Conservation (phyloP, 2,113 vertebrate species). For the Etheostoma spectabile region DNA sequence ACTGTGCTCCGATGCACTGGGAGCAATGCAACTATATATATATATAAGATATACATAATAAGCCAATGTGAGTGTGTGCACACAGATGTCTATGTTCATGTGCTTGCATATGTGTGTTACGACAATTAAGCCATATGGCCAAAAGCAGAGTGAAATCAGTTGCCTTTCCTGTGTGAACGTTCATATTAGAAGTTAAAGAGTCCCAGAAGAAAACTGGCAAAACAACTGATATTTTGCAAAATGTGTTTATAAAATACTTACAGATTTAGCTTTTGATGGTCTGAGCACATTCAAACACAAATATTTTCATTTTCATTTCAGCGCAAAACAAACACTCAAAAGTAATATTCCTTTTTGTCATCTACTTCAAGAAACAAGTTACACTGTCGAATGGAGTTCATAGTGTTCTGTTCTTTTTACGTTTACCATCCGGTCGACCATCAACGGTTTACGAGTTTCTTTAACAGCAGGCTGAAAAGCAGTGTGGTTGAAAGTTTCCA, state of each 20-base stretch:
- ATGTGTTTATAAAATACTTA: not conserved
- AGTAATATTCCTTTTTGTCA: not conserved
- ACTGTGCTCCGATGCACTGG: not conserved
- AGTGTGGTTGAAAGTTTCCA: not conserved
- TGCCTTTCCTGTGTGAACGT: not conserved
- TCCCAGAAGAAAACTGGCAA: not conserved
- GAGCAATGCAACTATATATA: slow-evolving; percentile 16
- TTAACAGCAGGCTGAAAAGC: not conserved
- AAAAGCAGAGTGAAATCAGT: not conserved
- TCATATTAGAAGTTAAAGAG: slow-evolving; percentile 23
- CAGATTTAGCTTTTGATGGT: not conserved
- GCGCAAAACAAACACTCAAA: not conserved
- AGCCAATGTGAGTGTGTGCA: not conserved
- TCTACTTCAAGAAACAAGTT: not conserved
- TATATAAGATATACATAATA: not conserved
- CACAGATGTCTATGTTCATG: not conserved
- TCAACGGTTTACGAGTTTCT: no score
- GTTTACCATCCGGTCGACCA: no score
- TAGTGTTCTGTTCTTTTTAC: not conserved
- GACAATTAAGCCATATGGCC: slow-evolving; percentile 19
- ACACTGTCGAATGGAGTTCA: not conserved
- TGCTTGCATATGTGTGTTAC: not conserved
- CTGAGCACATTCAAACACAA: not conserved
- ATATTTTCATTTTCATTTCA: not conserved
- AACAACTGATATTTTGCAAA: not conserved